Base-by-base conservation (phyloP, 2,888 invertebrate species). In the Hetaerina titia region DNA sequence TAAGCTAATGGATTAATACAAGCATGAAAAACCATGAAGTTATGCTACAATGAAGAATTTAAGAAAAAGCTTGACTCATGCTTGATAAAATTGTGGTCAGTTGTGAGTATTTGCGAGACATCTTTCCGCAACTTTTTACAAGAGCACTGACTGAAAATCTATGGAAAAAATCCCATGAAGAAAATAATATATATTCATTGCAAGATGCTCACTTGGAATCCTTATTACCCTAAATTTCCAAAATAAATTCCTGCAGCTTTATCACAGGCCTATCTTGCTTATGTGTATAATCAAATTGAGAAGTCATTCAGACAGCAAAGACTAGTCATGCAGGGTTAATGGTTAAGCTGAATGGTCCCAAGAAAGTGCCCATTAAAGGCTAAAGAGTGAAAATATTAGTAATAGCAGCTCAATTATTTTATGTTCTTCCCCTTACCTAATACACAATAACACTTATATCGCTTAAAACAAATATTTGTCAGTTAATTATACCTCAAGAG, bases 21-120 rank as follows among this genome's bases (percentile, higher is more conserved):
- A 81, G 81, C 81, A 81, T 92, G 69, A 92, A 92, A 74, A 69
- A 69, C 56, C 92, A 92, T 56, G n/a, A 92, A 64, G 56, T 92
- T 92, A 25, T 69, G 57, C 56, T 45, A 74, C 45, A 1, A 81
- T 22, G 25, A 22, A 81, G 25, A 45, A 25, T 56, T 69, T 56
- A 92, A 22, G 69, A 56, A 69, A 22, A 64, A 60, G 69, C 56
- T 92, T 92, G 22, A 56, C 45, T 92, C 31, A 92, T 69, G n/a
- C 92, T 92, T 56, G 69, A 92, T 69, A 89, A 56, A 92, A 64
- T 69, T 92, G 64, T 92, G 56, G 92, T 56, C 69, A 89, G 1
- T 57, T 1, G 58, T 89, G 56, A 92, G 56, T n/a, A 69, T 92
- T 45, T 45, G 4, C 45, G 81, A 13, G 31, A 81, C 13, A 81